Evolutionary conservation across 2,797 vertebrate species (phyloP).

Genomic region (Argentina silus): DNA sequence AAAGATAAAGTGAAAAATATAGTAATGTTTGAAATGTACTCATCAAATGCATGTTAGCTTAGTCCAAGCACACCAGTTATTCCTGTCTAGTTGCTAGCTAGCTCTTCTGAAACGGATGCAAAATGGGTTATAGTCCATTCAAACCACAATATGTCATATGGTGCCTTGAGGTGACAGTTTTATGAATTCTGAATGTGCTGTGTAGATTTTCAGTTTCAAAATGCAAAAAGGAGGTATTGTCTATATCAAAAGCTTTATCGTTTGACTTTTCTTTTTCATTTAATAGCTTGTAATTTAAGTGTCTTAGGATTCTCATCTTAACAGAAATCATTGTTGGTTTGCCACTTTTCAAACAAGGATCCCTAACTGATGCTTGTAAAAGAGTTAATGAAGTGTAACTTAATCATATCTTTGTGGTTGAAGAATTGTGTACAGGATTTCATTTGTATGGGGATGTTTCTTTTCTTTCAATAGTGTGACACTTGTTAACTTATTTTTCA

Average conservation of each 20-base stretch:
- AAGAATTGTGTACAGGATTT: not conserved
- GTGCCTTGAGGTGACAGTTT: conserved; percentile 66
- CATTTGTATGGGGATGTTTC: not conserved
- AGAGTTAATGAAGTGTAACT: not conserved
- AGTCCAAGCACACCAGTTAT: conserved; percentile 29
- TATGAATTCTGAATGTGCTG: conserved; percentile 25
- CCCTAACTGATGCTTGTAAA: not conserved
- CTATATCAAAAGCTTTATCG: conserved; percentile 31
- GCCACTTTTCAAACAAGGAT: not conserved
- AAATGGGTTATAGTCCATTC: conserved; percentile 18
- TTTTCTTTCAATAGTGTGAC: not conserved
- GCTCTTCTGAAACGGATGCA: conserved; percentile 8
- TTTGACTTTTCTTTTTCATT: conserved; percentile 31
- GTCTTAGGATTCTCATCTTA: conserved; percentile 29
- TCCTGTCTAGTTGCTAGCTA: conserved; percentile 10
- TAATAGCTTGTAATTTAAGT: conserved; percentile 25
- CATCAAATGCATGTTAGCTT: conserved; percentile 79
- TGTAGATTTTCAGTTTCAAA: not conserved
- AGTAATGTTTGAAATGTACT: conserved; percentile 67
- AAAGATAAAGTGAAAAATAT: conserved; percentile 51
- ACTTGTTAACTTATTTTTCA: not conserved
- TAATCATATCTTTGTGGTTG: not conserved
- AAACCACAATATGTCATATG: conserved; percentile 57
- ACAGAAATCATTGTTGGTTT: not conserved
- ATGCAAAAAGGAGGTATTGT: not conserved